Base-by-base conservation (phyloP, 2,888 invertebrate species). In the Sussaba pulchella region DNA sequence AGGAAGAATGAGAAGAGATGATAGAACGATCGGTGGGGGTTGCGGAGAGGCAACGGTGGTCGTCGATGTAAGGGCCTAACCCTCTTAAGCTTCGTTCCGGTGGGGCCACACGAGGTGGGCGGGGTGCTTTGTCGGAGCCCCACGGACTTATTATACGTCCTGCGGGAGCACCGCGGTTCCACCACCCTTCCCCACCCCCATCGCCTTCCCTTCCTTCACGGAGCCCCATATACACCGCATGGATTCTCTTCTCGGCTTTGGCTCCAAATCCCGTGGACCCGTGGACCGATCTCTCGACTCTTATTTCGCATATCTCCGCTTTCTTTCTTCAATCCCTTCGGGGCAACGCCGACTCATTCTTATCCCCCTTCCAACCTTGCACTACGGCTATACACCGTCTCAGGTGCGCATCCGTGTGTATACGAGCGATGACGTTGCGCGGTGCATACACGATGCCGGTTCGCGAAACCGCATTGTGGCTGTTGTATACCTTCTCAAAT, bases 71-170 rank as follows among this genome's bases (percentile, higher is more conserved):
- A 83, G 85, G 81, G 71, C 77, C 83, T 82, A 78, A 76, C 83
- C 78, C 83, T 81, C 80, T 82, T 78, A 75, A 79, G 66, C 80
- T 75, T 71, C 82, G 84, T 83, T 85, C 83, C 84, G 83, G 83
- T 82, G 81, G 78, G 82, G 82, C 83, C 84, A 81, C 76, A 76
- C 83, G 80, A 83, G 82, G 78, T 84, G 84, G 84, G 84, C 84
- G 83, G 82, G 78, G 81, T 78, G 74, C 84, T 84, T 83, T 84
- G 84, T 84, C 84, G 83, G 83, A 54, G 61, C 81, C n/a, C 75
- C 74, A 69, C 75, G 82, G 80, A 81, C 80, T 82, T 81, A 82
- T 83, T 78, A 81, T 81, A 73, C 72, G 50, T 72, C 63, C 63
- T 43, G 67, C 71, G 45, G 43, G 26, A 63, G 63, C 72, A 50